Percentiles rank a stretch among this genome's conserved stretches.
Evolutionary conservation across 2,113 vertebrate genomes (phyloP).

Genomic region (Machaerirhynchus nigripectus): DNA sequence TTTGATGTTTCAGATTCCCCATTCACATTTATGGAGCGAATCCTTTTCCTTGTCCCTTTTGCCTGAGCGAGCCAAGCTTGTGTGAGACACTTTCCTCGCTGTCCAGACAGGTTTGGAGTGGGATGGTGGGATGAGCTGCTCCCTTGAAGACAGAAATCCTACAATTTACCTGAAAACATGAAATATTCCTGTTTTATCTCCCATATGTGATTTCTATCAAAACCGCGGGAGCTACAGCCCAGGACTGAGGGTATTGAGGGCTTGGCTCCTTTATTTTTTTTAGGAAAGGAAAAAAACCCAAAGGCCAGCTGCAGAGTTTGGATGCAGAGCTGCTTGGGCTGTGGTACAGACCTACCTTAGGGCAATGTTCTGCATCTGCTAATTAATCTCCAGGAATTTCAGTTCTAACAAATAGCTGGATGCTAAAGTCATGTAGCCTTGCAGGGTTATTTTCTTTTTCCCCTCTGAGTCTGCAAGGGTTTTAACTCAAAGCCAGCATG

Average conservation of each 20-base stretch:
- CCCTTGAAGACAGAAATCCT: background rate
- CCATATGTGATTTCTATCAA: background rate
- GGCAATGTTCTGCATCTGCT: conserved; percentile 31
- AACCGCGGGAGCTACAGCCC: background rate
- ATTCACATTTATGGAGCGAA: background rate
- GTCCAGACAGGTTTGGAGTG: background rate
- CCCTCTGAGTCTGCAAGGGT: background rate
- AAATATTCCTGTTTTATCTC: background rate
- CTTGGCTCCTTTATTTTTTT: background rate
- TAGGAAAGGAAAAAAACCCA: background rate
- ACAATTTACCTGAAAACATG: background rate
- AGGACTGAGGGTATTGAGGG: background rate
- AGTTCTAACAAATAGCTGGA: conserved; percentile 62
- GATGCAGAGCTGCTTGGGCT: background rate
- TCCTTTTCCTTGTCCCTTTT: background rate
- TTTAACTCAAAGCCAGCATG: background rate
- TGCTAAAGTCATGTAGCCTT: conserved; percentile 52
- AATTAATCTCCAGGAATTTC: conserved; percentile 69
- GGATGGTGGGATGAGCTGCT: background rate
- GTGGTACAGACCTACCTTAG: conserved; percentile 31
- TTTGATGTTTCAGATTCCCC: background rate
- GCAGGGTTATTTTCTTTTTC: background rate
- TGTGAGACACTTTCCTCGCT: background rate
- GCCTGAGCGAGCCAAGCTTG: fast-evolving
- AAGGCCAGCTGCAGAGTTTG: conserved; percentile 26